Evolutionary conservation across 2,888 invertebrate species (phyloP).

Genomic region (Ophonus ardosiacus): DNA sequence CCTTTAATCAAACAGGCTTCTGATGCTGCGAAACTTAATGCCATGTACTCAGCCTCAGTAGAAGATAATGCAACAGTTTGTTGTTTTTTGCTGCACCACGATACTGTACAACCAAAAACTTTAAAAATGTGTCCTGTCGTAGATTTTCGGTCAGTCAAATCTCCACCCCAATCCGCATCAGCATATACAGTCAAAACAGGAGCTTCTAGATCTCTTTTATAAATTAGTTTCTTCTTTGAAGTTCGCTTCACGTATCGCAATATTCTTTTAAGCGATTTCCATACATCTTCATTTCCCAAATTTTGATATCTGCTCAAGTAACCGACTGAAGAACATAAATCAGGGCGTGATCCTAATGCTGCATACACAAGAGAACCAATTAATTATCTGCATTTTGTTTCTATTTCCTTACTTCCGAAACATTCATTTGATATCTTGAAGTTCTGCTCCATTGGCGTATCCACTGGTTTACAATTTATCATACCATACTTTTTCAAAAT

Average conservation of each 20-base stretch:
- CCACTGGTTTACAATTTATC: slow-evolving; percentile 48
- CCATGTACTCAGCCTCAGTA: background rate
- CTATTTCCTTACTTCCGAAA: slow-evolving; percentile 35
- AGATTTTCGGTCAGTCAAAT: background rate
- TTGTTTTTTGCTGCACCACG: slow-evolving; percentile 70
- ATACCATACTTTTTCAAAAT: background rate
- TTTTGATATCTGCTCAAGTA: slow-evolving; percentile 54
- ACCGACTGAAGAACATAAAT: slow-evolving; percentile 46
- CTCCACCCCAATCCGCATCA: background rate
- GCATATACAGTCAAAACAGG: background rate
- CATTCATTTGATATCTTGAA: slow-evolving; percentile 51
- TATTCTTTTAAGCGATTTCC: slow-evolving; percentile 62
- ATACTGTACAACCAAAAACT: slow-evolving; percentile 68
- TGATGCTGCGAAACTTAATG: background rate
- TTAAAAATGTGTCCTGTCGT: slow-evolving; percentile 67
- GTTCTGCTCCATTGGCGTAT: slow-evolving; percentile 62
- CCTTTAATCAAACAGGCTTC: background rate
- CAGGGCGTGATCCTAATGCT: slow-evolving; percentile 58
- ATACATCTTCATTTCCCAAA: slow-evolving; percentile 41
- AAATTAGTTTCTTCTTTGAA: slow-evolving; percentile 63
- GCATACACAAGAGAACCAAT: too few species aligned
- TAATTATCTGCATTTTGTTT: too few species aligned
- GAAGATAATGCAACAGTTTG: background rate
- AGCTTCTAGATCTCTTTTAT: slow-evolving; percentile 21
- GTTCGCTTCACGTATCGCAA: slow-evolving; percentile 65